A percentile compares a stretch with the other conserved stretches of the same genome.
These are phyloP conservation scores for Astur gentilis DNA, from an alignment of 2,113 vertebrate species.

Conservation along the genomic window DNA sequence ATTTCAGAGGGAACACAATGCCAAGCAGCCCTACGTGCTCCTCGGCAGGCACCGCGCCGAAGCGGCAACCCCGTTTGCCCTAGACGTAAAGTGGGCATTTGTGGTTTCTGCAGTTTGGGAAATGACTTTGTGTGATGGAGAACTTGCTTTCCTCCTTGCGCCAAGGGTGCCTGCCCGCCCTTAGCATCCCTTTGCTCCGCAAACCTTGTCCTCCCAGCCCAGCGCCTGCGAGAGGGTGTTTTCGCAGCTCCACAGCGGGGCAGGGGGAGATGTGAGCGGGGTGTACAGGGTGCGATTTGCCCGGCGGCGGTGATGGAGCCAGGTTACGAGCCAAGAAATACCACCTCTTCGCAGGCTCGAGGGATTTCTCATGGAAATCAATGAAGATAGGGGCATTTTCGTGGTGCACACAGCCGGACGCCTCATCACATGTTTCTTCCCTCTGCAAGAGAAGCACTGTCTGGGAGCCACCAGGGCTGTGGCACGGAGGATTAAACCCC, in stretches of 20 bases:
- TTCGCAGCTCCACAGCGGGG: background rate
- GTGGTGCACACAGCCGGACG: rapidly evolving
- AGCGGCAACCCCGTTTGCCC: rapidly evolving
- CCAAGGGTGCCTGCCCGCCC: background rate
- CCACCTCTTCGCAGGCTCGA: background rate
- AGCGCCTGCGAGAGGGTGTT: rapidly evolving
- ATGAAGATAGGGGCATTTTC: background rate
- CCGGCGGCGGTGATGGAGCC: background rate
- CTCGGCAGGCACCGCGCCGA: rapidly evolving
- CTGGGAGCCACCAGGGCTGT: background rate
- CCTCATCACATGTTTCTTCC: background rate
- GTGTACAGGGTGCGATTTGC: rapidly evolving
- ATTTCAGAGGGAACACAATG: background rate
- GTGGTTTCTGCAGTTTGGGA: background rate
- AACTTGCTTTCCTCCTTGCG: background rate
- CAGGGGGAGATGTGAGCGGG: background rate
- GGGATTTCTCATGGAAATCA: background rate
- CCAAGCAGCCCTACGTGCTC: rapidly evolving
- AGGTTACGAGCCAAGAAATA: rapidly evolving
- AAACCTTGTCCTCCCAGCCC: background rate
- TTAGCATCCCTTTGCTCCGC: background rate
- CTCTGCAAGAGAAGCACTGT: background rate
- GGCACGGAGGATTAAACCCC: background rate
- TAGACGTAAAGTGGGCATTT: rapidly evolving
- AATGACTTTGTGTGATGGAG: background rate